These are phyloP conservation scores for Delphinapterus leucas DNA, from an alignment of 2,113 vertebrate species.

Conservation along the genomic window DNA sequence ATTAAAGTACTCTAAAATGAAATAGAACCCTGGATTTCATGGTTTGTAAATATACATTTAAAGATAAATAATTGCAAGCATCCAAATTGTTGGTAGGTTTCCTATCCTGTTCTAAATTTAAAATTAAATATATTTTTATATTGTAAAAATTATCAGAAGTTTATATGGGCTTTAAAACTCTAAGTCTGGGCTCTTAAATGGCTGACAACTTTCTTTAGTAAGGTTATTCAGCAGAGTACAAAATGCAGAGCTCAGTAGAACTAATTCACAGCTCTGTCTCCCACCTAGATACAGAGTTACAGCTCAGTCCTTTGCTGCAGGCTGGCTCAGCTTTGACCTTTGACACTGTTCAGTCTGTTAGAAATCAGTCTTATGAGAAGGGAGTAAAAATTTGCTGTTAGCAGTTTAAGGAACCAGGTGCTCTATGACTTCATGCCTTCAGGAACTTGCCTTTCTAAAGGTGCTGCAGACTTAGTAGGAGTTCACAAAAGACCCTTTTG, in stretches of 20 bases:
- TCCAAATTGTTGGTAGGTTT: background rate
- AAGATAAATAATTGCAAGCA: slow-evolving; percentile 18
- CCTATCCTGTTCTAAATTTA: slow-evolving; percentile 33
- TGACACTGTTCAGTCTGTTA: background rate
- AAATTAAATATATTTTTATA: background rate
- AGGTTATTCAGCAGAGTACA: background rate
- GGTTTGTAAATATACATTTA: slow-evolving; percentile 45
- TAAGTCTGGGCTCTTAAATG: background rate
- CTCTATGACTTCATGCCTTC: background rate
- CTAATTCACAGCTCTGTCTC: background rate
- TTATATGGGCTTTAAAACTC: background rate
- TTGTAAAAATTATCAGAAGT: background rate
- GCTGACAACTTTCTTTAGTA: background rate
- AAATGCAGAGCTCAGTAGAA: slow-evolving; percentile 25
- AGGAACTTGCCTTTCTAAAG: slow-evolving; percentile 5
- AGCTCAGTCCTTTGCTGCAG: background rate
- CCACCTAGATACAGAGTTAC: background rate
- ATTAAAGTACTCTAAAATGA: slow-evolving; percentile 49
- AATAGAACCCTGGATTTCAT: background rate
- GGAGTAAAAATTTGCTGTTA: background rate
- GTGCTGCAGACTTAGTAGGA: background rate
- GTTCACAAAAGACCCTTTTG: background rate
- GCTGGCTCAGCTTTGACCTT: slow-evolving; percentile 35
- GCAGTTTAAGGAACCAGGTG: background rate
- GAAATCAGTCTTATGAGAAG: background rate